These are phyloP conservation scores for Anhinga anhinga DNA, from an alignment of 2,113 vertebrate species.

Conservation along the genomic window DNA sequence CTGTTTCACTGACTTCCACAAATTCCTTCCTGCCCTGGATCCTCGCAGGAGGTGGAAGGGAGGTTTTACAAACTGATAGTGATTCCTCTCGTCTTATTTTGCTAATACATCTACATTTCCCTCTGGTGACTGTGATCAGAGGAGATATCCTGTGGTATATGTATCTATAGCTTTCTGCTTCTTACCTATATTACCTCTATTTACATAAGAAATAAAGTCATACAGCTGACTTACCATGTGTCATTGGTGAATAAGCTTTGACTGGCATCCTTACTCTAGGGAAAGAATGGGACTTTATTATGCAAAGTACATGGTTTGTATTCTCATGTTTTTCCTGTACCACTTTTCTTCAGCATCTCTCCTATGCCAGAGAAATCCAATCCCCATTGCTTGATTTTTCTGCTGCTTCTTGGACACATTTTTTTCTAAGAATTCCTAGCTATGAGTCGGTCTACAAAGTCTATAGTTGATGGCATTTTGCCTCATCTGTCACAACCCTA, in stretches of 20 bases:
- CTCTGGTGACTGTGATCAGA: background rate
- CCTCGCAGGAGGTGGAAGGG: background rate
- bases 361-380: background rate
- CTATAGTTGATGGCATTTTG: background rate
- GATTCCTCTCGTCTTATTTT: background rate
- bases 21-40: background rate
- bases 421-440: background rate
- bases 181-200: background rate
- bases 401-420: background rate
- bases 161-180: background rate
- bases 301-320: background rate
- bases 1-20: background rate
- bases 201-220: background rate
- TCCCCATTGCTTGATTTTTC: background rate
- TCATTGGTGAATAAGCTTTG: background rate
- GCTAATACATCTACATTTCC: background rate
- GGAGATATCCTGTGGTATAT: background rate
- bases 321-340: background rate
- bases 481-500: background rate
- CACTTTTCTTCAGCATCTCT: background rate
- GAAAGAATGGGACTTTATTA: background rate
- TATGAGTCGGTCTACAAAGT: background rate
- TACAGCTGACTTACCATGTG: background rate
- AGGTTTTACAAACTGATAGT: background rate
- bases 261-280: background rate